Conservation (phyloP, 2,797 vertebrate genomes). For the Diplodus puntazzo region DNA sequence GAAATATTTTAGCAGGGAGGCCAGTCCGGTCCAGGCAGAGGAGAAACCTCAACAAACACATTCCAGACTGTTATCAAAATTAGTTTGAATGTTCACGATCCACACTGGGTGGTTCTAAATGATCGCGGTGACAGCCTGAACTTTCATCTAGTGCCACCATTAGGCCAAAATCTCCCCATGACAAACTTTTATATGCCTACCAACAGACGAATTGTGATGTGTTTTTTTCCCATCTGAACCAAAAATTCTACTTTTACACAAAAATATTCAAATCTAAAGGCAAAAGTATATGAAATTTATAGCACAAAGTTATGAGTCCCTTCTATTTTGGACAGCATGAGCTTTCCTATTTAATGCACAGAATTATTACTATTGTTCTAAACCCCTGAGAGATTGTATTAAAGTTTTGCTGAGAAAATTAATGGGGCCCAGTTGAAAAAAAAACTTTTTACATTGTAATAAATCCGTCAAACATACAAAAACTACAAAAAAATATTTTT, state of each 20-base stretch:
- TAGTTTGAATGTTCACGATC: not conserved
- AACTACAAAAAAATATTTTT: not conserved
- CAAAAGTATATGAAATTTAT: not conserved
- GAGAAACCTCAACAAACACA: not conserved
- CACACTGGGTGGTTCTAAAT: not conserved
- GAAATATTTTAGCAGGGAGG: constrained; percentile 13
- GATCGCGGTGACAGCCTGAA: not conserved
- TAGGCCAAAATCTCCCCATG: not conserved
- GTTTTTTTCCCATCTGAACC: not conserved
- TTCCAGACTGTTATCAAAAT: not conserved
- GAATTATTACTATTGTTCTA: not conserved
- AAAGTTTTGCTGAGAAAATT: not conserved
- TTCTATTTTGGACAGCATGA: not conserved
- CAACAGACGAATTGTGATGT: too few relatives aligned
- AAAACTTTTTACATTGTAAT: not conserved
- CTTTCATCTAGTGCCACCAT: not conserved
- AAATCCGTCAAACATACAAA: not conserved
- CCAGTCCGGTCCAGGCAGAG: not conserved
- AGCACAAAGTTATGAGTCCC: not conserved
- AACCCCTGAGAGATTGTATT: not conserved
- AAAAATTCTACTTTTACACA: not conserved
- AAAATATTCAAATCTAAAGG: not conserved
- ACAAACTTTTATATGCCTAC: not conserved
- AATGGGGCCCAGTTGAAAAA: not conserved
- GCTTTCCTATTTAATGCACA: not conserved